Evolutionary conservation across 2,113 vertebrate species (phyloP).

Genomic region (Hepsetus odoe): DNA sequence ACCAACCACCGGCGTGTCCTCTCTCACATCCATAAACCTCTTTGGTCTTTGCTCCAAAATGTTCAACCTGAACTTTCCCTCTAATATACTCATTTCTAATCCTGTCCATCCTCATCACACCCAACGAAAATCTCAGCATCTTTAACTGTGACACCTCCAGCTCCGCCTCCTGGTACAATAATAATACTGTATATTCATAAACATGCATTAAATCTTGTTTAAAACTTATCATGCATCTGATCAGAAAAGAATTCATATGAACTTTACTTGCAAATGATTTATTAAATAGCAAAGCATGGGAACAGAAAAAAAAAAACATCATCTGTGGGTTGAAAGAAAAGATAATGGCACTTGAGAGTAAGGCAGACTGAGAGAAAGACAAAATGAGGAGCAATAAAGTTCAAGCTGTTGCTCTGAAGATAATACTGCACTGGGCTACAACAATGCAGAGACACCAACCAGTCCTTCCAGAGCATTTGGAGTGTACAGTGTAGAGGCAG

Average conservation of each 20-base stretch:
- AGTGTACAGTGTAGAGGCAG: background rate
- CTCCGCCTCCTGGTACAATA: background rate
- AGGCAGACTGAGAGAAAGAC: background rate
- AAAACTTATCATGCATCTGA: too few species aligned
- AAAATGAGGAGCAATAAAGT: background rate
- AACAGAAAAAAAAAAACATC: background rate
- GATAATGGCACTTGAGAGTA: background rate
- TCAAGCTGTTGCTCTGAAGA: too few species aligned
- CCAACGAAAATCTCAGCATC: too few species aligned
- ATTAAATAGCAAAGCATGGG: conserved; percentile 31
- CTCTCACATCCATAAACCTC: too few species aligned
- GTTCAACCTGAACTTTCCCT: too few species aligned
- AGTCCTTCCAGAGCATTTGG: background rate
- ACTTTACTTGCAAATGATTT: conserved; percentile 21
- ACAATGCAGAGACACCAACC: background rate
- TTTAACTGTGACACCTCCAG: background rate
- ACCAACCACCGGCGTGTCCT: too few species aligned
- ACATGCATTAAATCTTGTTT: too few species aligned
- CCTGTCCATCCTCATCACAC: too few species aligned
- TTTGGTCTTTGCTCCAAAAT: too few species aligned
- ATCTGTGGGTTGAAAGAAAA: background rate
- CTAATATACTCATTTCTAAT: too few species aligned
- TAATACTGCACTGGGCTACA: background rate
- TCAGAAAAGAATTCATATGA: background rate
- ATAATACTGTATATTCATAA: background rate